These are phyloP conservation scores for Drosophila fuyamai DNA, from an alignment of 1,140 invertebrate genomes.

Conservation along the genomic window DNA sequence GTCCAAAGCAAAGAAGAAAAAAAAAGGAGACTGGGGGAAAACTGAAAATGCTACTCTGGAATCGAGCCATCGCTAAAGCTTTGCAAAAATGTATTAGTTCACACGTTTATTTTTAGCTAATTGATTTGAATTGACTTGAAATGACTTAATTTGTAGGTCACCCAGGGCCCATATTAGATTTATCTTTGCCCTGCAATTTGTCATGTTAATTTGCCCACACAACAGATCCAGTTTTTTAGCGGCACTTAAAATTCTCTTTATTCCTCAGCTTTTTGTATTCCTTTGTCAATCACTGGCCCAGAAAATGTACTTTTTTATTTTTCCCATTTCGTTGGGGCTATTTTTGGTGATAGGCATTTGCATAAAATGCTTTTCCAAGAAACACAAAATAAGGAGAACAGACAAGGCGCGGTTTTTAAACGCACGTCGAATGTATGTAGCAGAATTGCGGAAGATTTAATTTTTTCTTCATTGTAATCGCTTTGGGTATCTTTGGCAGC, in stretches of 20 bases:
- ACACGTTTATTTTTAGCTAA: constrained; percentile 52
- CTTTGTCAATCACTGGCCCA: constrained; percentile 58
- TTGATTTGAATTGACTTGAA: constrained; percentile 64
- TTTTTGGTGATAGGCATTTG: constrained; percentile 58
- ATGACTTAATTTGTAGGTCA: constrained; percentile 43
- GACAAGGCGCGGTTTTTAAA: constrained; percentile 55
- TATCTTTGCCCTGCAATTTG: constrained; percentile 26
- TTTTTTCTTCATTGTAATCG: constrained; percentile 25
- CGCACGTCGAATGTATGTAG: constrained; percentile 29
- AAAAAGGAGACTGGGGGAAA: background rate
- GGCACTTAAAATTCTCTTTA: constrained; percentile 22
- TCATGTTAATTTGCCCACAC: constrained; percentile 35
- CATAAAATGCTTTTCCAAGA: constrained; percentile 69
- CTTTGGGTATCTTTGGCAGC: constrained; percentile 66
- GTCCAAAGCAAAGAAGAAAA: constrained; percentile 16
- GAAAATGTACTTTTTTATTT: constrained; percentile 61
- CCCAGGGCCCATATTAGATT: constrained; percentile 8
- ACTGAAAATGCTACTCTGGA: constrained; percentile 14
- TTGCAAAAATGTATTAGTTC: constrained; percentile 14
- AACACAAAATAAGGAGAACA: constrained; percentile 28
- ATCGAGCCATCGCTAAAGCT: constrained; percentile 16
- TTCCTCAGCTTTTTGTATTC: constrained; percentile 24
- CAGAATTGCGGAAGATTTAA: constrained; percentile 16
- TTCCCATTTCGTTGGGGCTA: constrained; percentile 10
- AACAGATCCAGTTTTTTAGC: constrained; percentile 9